phyloP scores from a whole-genome alignment of 1,140 invertebrate genomes.

The Diprion similis region DNA sequence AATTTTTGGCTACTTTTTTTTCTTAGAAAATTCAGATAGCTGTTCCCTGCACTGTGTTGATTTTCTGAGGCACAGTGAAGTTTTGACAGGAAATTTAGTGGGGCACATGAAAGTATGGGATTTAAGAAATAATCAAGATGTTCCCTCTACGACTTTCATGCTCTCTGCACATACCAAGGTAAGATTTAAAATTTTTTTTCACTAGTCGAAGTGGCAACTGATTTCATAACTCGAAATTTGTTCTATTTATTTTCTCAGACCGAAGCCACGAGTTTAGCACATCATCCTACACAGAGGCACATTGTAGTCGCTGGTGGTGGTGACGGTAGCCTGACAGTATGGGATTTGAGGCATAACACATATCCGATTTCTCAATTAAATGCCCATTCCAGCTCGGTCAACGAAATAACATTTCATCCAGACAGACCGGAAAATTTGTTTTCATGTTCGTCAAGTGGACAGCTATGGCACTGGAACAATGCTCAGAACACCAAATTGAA shows the following conservation, averaged over 20 bases:
- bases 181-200: constrained; percentile 17
- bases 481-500: constrained; percentile 52
- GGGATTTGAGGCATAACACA: constrained; percentile 84
- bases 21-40: constrained; percentile 78
- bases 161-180: constrained; percentile 70
- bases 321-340: constrained; percentile 82
- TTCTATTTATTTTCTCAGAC: constrained; percentile 50
- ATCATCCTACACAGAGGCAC: constrained; percentile 87
- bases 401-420: constrained; percentile 85
- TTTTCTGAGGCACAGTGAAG: constrained; percentile 80
- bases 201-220: constrained; percentile 4
- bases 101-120: constrained; percentile 91
- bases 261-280: constrained; percentile 75
- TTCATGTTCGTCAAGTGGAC: constrained; percentile 79
- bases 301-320: constrained; percentile 84
- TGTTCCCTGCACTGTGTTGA: constrained; percentile 79
- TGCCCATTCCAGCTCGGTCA: constrained; percentile 78
- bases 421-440: constrained; percentile 83
- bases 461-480: constrained; percentile 87
- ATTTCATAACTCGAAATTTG: constrained; percentile 2
- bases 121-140: constrained; percentile 67
- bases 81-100: constrained; percentile 82
- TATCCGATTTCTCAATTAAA: constrained; percentile 82
- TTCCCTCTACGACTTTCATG: constrained; percentile 69
- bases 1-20: constrained; percentile 19